Evolutionary conservation across 1,140 invertebrate genomes (phyloP), one percentile per base, ranked within the genome.

Genomic region (Drosophila varians): DNA sequence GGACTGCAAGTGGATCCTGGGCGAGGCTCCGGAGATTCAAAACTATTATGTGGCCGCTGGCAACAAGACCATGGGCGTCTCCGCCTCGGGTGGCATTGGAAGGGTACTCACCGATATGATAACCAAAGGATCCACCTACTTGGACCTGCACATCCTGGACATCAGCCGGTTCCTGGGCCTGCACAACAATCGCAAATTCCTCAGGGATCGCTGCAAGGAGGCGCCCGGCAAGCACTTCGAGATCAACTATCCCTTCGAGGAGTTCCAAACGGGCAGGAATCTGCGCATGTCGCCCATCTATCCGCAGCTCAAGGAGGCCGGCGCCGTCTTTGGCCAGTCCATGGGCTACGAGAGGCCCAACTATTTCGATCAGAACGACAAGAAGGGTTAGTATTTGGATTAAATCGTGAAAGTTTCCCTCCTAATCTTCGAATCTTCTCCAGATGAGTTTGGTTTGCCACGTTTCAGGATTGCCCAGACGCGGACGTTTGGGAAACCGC

Each of bases 261-360:
- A 97, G 92, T 98, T 96, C 77, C 93, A 95, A 91, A 97, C 95
- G 6, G 97, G 97, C 0, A 92, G 98, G 49, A 98, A 98, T 92
- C 92, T 99, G 11, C 92, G 98, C 65, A 98, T 98, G 94, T 99
- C 98, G 1, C 98, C 98, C 0, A 97, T 99, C 64, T 99, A 98
- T 93, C 97, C 98, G 1, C 95, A 97, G 64, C 92, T 99, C 1
- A 94, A 96, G 88, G 95, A 97, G 89, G 96, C 96, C 28, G 98
- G 98, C 0, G 99, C 97, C n/a, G 95, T 98, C 8, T 99, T 99
- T 92, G 97, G 97, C 6, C 98, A 99, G 92, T 97, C 97, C 21
- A 99, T 99, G 97, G 98, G 98, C 1, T 99, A 99, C 91, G 99
- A 99, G 91, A 93, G 98, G 73, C 97, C 98, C 0, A 94, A 96